Evolutionary conservation across 2,888 invertebrate species (phyloP), one percentile per base, ranked within the genome.

Genomic region (Carcina quercana): DNA sequence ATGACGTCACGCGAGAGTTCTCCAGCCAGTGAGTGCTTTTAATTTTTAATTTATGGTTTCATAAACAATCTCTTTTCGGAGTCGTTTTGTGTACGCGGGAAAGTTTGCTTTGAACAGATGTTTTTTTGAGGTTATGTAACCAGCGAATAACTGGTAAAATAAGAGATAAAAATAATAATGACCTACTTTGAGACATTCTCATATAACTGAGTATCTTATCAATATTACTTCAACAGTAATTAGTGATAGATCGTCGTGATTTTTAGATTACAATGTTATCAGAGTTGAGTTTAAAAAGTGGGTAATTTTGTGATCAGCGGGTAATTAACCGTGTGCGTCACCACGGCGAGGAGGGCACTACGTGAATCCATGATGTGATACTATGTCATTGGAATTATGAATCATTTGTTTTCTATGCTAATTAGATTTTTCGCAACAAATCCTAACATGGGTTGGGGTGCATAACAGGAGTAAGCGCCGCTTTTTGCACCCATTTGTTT

Each of bases 1-100:
- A 51, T 79, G 80, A 82, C 79, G 79, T 79, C 79, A 79, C 47
- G 50, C 38, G 39, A 40, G 46, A 42, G 19, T 25, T 28, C 35
- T 36, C 37, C 28, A 50, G 53, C 38, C 51, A 53, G 74, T 79
- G 36, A 70, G 75, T 71, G 17, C 30, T 32, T 42, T 22, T 14
- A 30, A 19, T 32, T 20, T 30, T 19, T 31, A 12, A 26, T 30
- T 17, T 26, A 15, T 26, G 21, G 11, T 3, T 5, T 24, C 12
- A 11, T 11, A 17, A 7, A 17, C 5, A 5, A 17, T 17, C 7
- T 17, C 17, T 5, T 24, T 12, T 24, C 25, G 8, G 6, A 19
- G 12, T 14, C 4, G 7, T 14, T 10, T 14, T 25, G 13, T n/a
- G 19, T 21, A 12, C 20, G 21, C 29, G 22, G 13, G 29, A 22